Percentiles rank a stretch among this genome's conserved stretches.
These are phyloP conservation scores for Sipunculus nudus DNA, from an alignment of 2,888 invertebrate genomes.

Conservation along the genomic window DNA sequence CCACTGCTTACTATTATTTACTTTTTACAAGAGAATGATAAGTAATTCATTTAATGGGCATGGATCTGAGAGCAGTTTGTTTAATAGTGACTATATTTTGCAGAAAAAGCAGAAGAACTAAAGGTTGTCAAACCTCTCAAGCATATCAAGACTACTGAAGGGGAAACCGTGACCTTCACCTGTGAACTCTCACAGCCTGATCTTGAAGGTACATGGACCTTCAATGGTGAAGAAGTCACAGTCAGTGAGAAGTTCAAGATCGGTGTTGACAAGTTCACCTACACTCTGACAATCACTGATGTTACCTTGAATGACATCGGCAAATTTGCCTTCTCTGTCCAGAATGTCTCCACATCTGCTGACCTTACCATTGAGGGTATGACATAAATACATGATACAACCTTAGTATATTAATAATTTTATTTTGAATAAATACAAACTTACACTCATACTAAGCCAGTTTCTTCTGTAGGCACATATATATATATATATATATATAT, in stretches of 20 bases:
- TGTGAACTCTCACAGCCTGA: constrained; percentile 84
- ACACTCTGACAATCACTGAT: constrained; percentile 82
- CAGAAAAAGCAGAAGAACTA: too few species aligned
- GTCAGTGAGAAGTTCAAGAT: constrained; percentile 65
- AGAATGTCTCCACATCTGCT: constrained; percentile 50
- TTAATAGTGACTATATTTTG: too few species aligned
- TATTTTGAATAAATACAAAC: too few species aligned
- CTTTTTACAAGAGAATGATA: too few species aligned
- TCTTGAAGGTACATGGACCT: constrained; percentile 85
- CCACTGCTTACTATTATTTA: too few species aligned
- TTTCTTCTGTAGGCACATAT: too few species aligned
- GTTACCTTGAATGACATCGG: constrained; percentile 80
- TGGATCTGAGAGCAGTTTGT: too few species aligned
- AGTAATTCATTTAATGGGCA: too few species aligned
- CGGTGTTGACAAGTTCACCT: constrained; percentile 45
- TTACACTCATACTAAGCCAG: too few species aligned
- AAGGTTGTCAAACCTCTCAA: constrained; percentile 37
- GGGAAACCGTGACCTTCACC: constrained; percentile 51
- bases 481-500: too few species aligned
- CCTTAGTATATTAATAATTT: too few species aligned
- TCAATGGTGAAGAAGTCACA: constrained; percentile 78
- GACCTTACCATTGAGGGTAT: constrained; percentile 53
- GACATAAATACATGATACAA: too few species aligned
- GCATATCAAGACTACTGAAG: constrained; percentile 42
- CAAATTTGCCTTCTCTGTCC: constrained; percentile 45